Evolutionary conservation across 1,140 invertebrate genomes (phyloP), one percentile per base, ranked within the genome.

Genomic region (Bacillus rossius): DNA sequence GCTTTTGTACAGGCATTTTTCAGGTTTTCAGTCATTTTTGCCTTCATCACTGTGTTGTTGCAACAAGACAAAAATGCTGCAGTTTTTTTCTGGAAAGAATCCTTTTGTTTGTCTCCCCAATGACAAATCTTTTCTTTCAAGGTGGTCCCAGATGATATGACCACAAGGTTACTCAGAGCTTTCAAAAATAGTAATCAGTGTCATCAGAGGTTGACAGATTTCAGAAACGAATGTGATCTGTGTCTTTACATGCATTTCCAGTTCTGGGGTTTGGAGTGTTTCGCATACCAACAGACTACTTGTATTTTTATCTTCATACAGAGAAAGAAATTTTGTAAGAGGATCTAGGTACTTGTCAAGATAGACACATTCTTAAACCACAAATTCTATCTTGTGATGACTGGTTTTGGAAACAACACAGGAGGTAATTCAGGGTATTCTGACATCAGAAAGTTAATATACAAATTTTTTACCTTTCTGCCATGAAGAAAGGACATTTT

Each of bases 81-180:
- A 5, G 23, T 25, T 45, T 19, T n/a, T 19, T 45, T 45, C 43
- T 20, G 43, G 23, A n/a, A 45, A 45, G 17, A 25, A 45, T 8
- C 43, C 43, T 20, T 45, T 25, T 3, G 43, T 8, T 20, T 25
- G 17, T 45, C 43, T 45, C 43, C 23, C 23, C 13, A 45, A 45
- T 45, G 43, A 19, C 17, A 20, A 8, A 5, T 25, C 23, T 7
- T 7, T 25, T 20, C 43, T 20, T 45, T 20, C 43, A 45, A 45
- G 43, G 8, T 25, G 4, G 4, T 45, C 23, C 43, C 43, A 45
- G 10, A 45, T 19, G 5, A 45, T 19, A 25, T 45, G 43, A 45
- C 17, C 43, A 45, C 29, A 45, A 45, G 43, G 43, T 5, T 45
- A 45, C 43, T 45, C n/a, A n/a, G 43, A 45, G 43, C 43, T n/a